Evolutionary conservation across 2,797 vertebrate species (phyloP), one percentile per base, ranked within the genome.

Genomic region (Mormyrus proboscirostris): DNA sequence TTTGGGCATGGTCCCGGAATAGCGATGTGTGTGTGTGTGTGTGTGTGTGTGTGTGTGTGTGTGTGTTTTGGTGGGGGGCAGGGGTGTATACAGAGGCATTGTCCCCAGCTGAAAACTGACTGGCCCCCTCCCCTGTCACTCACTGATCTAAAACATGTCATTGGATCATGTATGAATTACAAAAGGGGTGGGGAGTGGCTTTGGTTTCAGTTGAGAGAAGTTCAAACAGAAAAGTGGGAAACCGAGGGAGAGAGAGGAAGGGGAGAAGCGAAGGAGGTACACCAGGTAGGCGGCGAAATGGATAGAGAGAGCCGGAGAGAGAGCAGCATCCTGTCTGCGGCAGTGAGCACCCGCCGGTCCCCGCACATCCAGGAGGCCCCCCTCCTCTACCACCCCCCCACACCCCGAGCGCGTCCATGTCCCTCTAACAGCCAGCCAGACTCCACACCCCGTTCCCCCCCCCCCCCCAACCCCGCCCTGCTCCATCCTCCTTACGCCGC

Each of bases 321-420:
- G 47, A 76, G 83, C 83, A 5, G 62, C 59, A 16, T 10, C 83
- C 16, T 41, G 57, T 41, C 22, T 49, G 89, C 49, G 65, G 89
- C 87, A 82, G 16, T 44, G 79, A 47, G 44, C 79, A 10, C 16
- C 19, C 44, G 6, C 76, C 44, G 0, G 0, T 82, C 41, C 14
- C 38, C 38, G 5, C 38, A 88, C 88, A 91, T 76, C 87, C 89
- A 89, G 91, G 91, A 92, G 89, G 87, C 29, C 65, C n/a, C 25
- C 73, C 38, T 7, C 73, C 73, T 19, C 33, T 22, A 76, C 12
- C 69, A 5, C 12, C 73, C 73, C 1, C 6, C 73, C 73, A 73
- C 33, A 38, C 73, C 16, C 73, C 38, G 14, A 79, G 25, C 10
- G 1, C 65, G 14, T 73, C 29, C 65, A 73, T 73, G 29, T 69